Evolutionary conservation across 1,140 invertebrate species (phyloP).

Genomic region (Lordiphosa collinella): DNA sequence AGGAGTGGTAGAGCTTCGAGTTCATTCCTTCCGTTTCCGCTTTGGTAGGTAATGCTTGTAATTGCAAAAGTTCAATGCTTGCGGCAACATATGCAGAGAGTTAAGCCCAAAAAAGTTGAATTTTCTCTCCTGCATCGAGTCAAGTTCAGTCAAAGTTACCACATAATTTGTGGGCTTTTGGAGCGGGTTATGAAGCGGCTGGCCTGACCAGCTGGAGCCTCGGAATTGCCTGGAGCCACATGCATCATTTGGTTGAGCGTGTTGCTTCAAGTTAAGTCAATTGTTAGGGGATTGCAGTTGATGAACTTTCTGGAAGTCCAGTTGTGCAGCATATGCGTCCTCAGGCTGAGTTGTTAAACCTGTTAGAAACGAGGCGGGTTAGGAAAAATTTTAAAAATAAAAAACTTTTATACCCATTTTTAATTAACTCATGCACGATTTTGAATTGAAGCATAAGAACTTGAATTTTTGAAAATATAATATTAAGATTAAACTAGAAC

Average conservation of each 20-base stretch:
- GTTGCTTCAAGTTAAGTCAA: constrained; percentile 19
- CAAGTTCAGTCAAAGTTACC: constrained; percentile 30
- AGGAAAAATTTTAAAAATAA: no score
- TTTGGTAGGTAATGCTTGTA: constrained; percentile 60
- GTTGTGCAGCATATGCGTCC: neutral
- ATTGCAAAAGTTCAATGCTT: constrained; percentile 68
- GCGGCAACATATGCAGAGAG: constrained; percentile 31
- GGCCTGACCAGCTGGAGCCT: constrained; percentile 24
- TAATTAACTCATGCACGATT: no score
- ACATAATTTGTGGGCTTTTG: constrained; percentile 26
- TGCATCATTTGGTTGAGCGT: constrained; percentile 38
- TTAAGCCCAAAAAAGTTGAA: neutral
- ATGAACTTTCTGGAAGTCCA: constrained; percentile 19
- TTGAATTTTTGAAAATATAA: no score
- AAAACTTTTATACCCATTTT: no score
- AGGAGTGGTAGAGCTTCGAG: constrained; percentile 7
- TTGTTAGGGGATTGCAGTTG: constrained; percentile 11
- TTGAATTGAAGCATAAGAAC: no score
- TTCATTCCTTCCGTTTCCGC: constrained; percentile 47
- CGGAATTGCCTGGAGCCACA: constrained; percentile 11
- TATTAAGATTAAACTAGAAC: no score
- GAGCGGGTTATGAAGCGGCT: constrained; percentile 29
- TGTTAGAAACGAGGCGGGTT: no score
- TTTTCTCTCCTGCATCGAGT: neutral
- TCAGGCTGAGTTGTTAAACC: no score